Conservation (phyloP, 2,113 vertebrate species). For the Emydocephalus ijimae region DNA sequence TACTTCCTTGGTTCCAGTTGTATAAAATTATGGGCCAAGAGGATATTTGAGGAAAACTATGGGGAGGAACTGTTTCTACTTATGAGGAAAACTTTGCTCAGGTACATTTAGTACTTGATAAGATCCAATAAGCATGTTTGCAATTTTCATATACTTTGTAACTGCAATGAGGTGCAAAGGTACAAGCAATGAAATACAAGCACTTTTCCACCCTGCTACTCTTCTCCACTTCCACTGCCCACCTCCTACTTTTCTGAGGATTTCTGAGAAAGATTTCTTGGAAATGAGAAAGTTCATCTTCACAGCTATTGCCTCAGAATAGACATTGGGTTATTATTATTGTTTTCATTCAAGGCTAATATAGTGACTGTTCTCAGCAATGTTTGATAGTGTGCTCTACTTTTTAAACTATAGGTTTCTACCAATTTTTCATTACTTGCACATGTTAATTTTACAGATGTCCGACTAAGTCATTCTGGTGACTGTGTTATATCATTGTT, state of each 20-base stretch:
- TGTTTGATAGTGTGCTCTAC: background rate
- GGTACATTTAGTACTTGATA: background rate
- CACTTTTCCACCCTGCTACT: background rate
- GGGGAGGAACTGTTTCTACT: background rate
- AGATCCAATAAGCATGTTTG: background rate
- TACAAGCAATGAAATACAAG: background rate
- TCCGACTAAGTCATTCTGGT: background rate
- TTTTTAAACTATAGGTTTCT: background rate
- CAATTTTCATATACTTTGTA: background rate
- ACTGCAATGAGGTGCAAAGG: background rate
- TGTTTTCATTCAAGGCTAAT: background rate
- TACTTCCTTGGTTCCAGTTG: background rate
- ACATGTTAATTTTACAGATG: background rate
- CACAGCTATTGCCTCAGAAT: background rate
- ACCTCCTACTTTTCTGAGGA: background rate
- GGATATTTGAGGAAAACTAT: background rate
- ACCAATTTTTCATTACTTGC: background rate
- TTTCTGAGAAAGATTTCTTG: background rate
- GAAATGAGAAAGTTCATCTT: background rate
- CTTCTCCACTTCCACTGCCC: background rate
- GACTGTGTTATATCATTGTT: background rate
- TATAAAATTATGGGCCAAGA: background rate
- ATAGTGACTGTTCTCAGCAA: background rate
- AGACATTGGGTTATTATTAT: background rate
- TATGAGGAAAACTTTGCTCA: background rate